These are phyloP conservation scores for Chascanopsetta lugubris DNA, from an alignment of 2,113 vertebrate species.

Conservation along the genomic window DNA sequence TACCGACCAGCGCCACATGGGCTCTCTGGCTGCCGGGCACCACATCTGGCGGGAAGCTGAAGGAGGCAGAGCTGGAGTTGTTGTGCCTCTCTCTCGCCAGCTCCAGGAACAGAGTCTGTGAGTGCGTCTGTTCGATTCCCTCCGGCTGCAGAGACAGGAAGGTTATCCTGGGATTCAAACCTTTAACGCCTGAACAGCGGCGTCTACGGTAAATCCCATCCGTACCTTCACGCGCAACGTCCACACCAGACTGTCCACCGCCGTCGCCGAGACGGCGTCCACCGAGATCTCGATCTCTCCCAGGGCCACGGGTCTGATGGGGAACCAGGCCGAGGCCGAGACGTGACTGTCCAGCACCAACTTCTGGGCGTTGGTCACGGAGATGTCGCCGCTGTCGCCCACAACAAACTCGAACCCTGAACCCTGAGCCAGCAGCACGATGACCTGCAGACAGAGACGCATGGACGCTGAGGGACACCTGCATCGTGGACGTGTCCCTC, in stretches of 20 bases:
- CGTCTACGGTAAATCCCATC: constrained; percentile 55
- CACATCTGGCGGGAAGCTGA: constrained; percentile 84
- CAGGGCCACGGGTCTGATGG: constrained; percentile 78
- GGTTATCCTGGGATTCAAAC: constrained; percentile 23
- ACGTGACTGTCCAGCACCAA: constrained; percentile 78
- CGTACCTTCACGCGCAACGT: constrained; percentile 89
- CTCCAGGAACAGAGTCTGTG: constrained; percentile 85
- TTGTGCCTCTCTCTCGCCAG: constrained; percentile 59
- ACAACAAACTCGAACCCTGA: constrained; percentile 84
- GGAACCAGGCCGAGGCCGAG: constrained; percentile 80
- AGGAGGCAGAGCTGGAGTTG: constrained; percentile 74
- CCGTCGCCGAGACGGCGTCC: constrained; percentile 78
- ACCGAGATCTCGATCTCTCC: constrained; percentile 87
- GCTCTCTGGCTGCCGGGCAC: constrained; percentile 85
- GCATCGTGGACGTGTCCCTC: too few species aligned
- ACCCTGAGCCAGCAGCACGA: constrained; percentile 79
- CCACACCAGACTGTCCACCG: constrained; percentile 82
- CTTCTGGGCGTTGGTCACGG: constrained; percentile 75
- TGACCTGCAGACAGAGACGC: constrained; percentile 78
- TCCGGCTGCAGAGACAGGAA: constrained; percentile 80
- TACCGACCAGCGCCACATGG: constrained; percentile 85
- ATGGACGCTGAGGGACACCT: neutral
- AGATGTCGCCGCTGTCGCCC: constrained; percentile 67
- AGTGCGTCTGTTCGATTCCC: constrained; percentile 84
- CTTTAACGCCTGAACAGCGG: neutral